phyloP scores from a whole-genome alignment of 2,113 vertebrate species.

The Epinephelus lanceolatus region DNA sequence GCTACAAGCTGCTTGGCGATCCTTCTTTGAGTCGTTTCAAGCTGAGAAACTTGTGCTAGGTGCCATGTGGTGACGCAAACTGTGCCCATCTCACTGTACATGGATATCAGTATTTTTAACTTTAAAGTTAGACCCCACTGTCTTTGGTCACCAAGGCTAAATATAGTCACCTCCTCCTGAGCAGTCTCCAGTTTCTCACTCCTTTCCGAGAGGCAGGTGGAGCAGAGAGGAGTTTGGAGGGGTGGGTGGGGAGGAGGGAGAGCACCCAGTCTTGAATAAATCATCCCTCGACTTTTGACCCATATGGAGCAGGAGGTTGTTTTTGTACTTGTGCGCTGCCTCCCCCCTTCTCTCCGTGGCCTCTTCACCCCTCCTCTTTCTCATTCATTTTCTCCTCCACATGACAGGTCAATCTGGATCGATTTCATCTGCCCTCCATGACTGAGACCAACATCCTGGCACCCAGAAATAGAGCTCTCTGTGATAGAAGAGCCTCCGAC shows the following conservation, averaged over 20 bases:
- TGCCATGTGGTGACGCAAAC: constrained; percentile 54
- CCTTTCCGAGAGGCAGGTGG: constrained; percentile 82
- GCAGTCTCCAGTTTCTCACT: constrained; percentile 83
- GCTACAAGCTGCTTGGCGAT: constrained; percentile 5
- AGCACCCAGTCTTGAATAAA: constrained; percentile 73
- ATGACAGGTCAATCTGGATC: constrained; percentile 81
- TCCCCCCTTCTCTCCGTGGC: constrained; percentile 41
- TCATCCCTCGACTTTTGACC: constrained; percentile 76
- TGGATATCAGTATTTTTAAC: constrained; percentile 84
- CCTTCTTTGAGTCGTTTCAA: not conserved
- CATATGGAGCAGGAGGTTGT: constrained; percentile 73
- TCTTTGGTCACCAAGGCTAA: constrained; percentile 77
- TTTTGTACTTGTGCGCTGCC: constrained; percentile 64
- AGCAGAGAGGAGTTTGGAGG: constrained; percentile 50
- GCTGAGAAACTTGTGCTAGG: constrained; percentile 27
- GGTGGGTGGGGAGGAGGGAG: constrained; percentile 19
- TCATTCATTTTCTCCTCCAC: constrained; percentile 78
- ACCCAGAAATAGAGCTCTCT: constrained; percentile 79
- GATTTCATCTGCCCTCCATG: constrained; percentile 79
- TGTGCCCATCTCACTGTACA: constrained; percentile 74
- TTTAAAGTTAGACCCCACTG: constrained; percentile 80
- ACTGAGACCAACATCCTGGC: constrained; percentile 79
- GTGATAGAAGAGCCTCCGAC: constrained; percentile 58
- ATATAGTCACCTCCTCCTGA: constrained; percentile 76
- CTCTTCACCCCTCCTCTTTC: constrained; percentile 64